Evolutionary conservation across 1,140 invertebrate species (phyloP).

Genomic region (Drosophila seguyi): DNA sequence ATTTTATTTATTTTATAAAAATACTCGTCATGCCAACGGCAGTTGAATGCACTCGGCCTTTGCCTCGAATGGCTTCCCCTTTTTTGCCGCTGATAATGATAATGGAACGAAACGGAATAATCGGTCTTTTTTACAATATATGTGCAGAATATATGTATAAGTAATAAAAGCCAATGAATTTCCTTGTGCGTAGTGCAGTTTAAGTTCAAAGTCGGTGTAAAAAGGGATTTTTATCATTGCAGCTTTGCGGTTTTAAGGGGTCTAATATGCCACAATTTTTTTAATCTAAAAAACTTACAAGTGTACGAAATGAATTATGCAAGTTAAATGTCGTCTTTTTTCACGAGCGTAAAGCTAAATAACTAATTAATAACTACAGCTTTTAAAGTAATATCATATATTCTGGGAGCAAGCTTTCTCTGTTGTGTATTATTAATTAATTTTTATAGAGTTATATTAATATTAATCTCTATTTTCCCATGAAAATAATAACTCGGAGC

Average conservation of each 20-base stretch:
- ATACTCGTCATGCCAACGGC: slow-evolving; percentile 55
- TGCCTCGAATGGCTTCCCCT: slow-evolving; percentile 17
- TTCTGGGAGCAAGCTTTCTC: neutral
- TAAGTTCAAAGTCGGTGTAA: slow-evolving; percentile 8
- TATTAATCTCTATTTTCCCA: neutral
- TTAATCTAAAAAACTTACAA: too few relatives aligned
- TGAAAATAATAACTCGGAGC: slow-evolving; percentile 2
- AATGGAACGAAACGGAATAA: slow-evolving; percentile 16
- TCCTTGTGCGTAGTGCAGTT: slow-evolving; percentile 2
- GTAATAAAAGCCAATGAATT: neutral
- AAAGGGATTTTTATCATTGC: neutral
- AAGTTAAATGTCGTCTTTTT: too few relatives aligned
- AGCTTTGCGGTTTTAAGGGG: too few relatives aligned
- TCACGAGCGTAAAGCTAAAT: too few relatives aligned
- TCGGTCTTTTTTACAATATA: slow-evolving; percentile 15
- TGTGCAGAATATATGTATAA: neutral
- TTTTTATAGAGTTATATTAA: neutral
- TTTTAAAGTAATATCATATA: too few relatives aligned
- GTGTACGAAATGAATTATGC: too few relatives aligned
- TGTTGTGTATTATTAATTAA: neutral
- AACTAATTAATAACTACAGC: too few relatives aligned
- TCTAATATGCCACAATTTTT: too few relatives aligned
- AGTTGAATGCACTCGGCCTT: slow-evolving; percentile 72
- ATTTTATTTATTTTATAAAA: slow-evolving; percentile 20
- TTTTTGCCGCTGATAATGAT: slow-evolving; percentile 58